phyloP scores from a whole-genome alignment of 2,113 vertebrate species.

The Glaucomys volans region DNA sequence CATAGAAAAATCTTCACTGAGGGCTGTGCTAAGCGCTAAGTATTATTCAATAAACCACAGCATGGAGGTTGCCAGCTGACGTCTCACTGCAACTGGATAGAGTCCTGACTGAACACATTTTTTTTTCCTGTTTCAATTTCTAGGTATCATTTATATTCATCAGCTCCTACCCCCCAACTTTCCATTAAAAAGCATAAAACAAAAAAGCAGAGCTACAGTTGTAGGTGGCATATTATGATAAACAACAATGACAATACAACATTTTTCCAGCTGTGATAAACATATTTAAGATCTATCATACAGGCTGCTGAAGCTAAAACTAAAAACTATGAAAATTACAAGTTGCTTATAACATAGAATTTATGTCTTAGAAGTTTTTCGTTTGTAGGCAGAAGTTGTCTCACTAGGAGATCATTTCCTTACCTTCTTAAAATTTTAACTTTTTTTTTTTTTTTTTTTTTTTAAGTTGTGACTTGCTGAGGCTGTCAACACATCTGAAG shows the following conservation, averaged over 20 bases:
- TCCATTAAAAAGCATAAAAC: constrained; percentile 46
- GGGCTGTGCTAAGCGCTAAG: constrained; percentile 31
- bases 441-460: neutral
- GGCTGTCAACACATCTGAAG: constrained; percentile 70
- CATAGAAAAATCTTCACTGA: constrained; percentile 21
- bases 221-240: constrained; percentile 74
- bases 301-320: constrained; percentile 77
- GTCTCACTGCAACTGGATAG: neutral
- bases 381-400: constrained; percentile 74
- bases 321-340: constrained; percentile 82
- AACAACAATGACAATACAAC: constrained; percentile 68
- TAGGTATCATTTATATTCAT: constrained; percentile 29
- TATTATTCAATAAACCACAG: constrained; percentile 61
- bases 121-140: constrained; percentile 46
- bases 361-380: constrained; percentile 76
- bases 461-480: constrained; percentile 66
- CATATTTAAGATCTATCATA: constrained; percentile 76
- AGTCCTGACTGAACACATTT: neutral
- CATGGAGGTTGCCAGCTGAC: neutral
- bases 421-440: constrained; percentile 71
- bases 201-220: neutral
- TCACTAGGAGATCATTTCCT: constrained; percentile 80
- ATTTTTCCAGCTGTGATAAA: constrained; percentile 79
- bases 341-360: constrained; percentile 83
- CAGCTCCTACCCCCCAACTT: neutral